phyloP scores from a whole-genome alignment of 2,888 invertebrate genomes.

The Drosophila prolongata region DNA sequence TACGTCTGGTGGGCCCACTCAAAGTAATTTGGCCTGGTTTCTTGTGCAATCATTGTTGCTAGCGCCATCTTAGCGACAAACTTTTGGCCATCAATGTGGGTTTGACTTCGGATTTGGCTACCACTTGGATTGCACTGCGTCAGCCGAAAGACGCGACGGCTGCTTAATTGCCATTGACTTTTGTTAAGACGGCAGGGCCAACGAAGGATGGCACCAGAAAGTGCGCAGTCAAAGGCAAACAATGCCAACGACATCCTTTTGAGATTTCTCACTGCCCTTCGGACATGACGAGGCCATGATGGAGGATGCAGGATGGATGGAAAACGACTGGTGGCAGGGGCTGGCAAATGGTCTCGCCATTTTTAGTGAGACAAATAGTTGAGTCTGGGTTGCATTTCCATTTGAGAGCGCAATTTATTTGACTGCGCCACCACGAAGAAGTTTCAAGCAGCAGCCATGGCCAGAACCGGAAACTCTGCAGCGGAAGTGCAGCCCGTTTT shows the following conservation, averaged over 20 bases:
- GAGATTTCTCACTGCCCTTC: slow-evolving; percentile 65
- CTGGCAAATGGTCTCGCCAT: slow-evolving; percentile 67
- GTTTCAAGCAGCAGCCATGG: slow-evolving; percentile 62
- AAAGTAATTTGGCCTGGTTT: slow-evolving; percentile 56
- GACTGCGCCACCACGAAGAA: slow-evolving; percentile 70
- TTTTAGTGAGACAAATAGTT: slow-evolving; percentile 69
- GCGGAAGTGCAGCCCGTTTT: slow-evolving; percentile 65
- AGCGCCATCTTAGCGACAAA: slow-evolving; percentile 27
- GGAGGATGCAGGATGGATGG: slow-evolving; percentile 45
- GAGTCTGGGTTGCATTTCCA: slow-evolving; percentile 61
- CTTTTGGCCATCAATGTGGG: slow-evolving; percentile 47
- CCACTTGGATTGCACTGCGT: slow-evolving; percentile 51
- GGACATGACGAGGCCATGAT: slow-evolving; percentile 60
- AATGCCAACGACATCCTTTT: slow-evolving; percentile 66
- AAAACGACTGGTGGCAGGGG: neutral
- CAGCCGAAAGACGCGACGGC: slow-evolving; percentile 52
- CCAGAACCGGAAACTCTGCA: slow-evolving; percentile 63
- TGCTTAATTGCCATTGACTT: slow-evolving; percentile 75
- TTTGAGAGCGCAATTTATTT: slow-evolving; percentile 74
- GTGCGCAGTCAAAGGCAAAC: slow-evolving; percentile 57
- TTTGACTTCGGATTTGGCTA: slow-evolving; percentile 20
- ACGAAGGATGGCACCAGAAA: slow-evolving; percentile 58
- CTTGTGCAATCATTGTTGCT: slow-evolving; percentile 17
- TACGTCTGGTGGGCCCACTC: slow-evolving; percentile 26
- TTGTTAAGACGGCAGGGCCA: slow-evolving; percentile 56